phyloP scores from a whole-genome alignment of 2,113 vertebrate genomes.

The Jacana jacana region DNA sequence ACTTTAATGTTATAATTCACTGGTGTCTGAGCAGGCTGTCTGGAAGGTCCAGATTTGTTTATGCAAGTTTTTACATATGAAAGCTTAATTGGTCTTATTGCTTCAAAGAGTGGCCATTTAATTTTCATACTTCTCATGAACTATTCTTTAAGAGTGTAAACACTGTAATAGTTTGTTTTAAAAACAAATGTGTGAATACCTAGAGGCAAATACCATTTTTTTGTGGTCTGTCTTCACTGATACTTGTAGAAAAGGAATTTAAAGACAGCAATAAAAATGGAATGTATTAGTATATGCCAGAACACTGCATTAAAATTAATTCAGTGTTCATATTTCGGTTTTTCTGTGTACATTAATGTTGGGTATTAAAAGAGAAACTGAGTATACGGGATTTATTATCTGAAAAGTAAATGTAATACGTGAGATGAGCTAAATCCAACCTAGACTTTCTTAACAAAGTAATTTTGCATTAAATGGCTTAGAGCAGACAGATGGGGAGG shows the following conservation, averaged over 20 bases:
- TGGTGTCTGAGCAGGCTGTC: neutral
- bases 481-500: constrained; percentile 4
- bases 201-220: neutral
- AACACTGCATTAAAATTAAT: neutral
- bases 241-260: neutral
- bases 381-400: neutral
- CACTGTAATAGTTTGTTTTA: neutral
- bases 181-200: neutral
- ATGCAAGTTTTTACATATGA: neutral
- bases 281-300: neutral
- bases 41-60: neutral
- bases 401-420: neutral
- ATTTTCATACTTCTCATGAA: neutral
- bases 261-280: neutral
- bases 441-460: neutral
- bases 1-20: neutral
- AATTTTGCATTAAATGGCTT: neutral
- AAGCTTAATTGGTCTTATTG: neutral
- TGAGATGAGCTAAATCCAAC: neutral
- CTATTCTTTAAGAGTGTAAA: neutral
- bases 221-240: neutral
- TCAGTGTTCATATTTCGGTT: neutral
- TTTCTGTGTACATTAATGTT: neutral
- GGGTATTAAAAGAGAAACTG: neutral
- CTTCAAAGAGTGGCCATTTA: neutral